phyloP scores from a whole-genome alignment of 2,113 vertebrate genomes.

The Sarotherodon lohbergeri region DNA sequence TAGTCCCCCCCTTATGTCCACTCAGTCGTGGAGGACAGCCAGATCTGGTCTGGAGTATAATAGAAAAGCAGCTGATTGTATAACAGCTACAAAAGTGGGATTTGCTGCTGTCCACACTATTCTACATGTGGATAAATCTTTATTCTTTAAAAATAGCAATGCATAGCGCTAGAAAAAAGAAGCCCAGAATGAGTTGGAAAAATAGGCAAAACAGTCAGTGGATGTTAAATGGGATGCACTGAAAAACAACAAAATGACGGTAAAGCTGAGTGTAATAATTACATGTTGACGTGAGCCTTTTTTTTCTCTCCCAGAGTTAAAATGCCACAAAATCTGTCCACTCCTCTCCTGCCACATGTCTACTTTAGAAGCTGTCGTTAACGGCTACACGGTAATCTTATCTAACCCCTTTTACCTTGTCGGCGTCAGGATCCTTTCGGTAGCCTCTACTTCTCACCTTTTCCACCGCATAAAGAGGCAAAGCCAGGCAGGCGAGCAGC shows the following conservation, averaged over 20 bases:
- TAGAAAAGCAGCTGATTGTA: not conserved
- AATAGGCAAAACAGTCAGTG: not conserved
- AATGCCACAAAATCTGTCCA: not conserved
- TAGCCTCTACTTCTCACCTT: conserved; percentile 70
- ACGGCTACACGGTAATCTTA: not conserved
- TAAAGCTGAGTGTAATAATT: not conserved
- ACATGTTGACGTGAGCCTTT: not conserved
- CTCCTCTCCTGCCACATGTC: not conserved
- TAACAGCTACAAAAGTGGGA: not conserved
- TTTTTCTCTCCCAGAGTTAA: not conserved
- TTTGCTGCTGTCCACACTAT: not conserved
- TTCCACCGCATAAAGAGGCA: conserved; percentile 62
- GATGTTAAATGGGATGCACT: not conserved
- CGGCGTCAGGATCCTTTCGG: conserved; percentile 73
- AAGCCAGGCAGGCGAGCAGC: conserved; percentile 56
- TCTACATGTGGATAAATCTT: not conserved
- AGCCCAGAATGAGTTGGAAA: not conserved
- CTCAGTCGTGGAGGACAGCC: not conserved
- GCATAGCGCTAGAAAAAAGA: not conserved
- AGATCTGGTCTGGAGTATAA: conserved; percentile 9
- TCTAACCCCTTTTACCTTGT: conserved; percentile 62
- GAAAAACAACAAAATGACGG: not conserved
- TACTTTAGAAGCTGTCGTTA: not conserved
- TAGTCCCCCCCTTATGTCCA: not conserved
- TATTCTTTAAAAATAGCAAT: not conserved